A percentile compares a stretch with the other conserved stretches of the same genome.
Evolutionary conservation across 2,888 invertebrate genomes (phyloP).

Genomic region (Alloscopus bannaensis): DNA sequence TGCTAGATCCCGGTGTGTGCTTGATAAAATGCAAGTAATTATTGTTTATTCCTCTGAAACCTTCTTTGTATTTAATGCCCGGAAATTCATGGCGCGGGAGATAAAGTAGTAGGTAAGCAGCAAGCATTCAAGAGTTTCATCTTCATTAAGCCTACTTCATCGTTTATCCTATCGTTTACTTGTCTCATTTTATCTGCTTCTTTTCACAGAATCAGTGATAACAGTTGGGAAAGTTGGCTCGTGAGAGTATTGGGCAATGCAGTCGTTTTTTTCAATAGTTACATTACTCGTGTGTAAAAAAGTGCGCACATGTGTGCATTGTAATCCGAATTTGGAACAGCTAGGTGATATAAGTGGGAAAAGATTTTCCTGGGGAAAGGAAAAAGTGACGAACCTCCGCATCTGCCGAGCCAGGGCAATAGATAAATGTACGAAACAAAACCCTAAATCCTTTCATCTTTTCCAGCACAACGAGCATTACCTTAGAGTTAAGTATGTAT

Average conservation of each 20-base stretch:
- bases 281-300: no score
- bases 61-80: no score
- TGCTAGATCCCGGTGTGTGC: slow-evolving; percentile 6
- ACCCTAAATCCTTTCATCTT: slow-evolving; percentile 15
- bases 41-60: slow-evolving; percentile 32
- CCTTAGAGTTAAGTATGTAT: no score
- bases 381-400: slow-evolving; percentile 18
- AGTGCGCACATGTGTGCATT: no score
- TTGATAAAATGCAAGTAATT: slow-evolving; percentile 37
- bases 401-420: slow-evolving; percentile 1
- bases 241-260: no score
- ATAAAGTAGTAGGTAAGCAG: slow-evolving; percentile 20
- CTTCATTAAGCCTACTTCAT: slow-evolving; percentile 45
- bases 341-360: not conserved
- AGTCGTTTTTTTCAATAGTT: no score
- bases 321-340: no score
- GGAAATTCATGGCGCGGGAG: not conserved
- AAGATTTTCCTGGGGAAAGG: not conserved
- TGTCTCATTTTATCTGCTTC: slow-evolving; percentile 11
- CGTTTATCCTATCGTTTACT: slow-evolving; percentile 25
- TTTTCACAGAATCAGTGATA: not conserved
- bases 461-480: not conserved
- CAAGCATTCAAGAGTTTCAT: slow-evolving; percentile 47
- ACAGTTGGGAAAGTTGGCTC: no score
- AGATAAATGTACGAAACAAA: slow-evolving; percentile 18